phyloP scores from a whole-genome alignment of 2,113 vertebrate species.

The Eurypyga helias region DNA sequence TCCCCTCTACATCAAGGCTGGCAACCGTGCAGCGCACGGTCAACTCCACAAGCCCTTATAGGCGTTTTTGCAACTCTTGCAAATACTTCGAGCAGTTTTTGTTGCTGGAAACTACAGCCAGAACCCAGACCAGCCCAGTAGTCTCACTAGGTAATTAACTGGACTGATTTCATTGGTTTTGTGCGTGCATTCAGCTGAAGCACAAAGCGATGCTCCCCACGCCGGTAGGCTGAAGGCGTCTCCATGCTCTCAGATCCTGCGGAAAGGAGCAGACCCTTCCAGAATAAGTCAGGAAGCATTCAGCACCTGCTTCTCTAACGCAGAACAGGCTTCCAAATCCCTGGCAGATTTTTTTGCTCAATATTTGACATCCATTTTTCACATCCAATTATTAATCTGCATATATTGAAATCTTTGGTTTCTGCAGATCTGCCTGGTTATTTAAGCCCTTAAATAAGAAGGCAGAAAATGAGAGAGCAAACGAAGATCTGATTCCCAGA shows the following conservation, averaged over 20 bases:
- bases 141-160: background rate
- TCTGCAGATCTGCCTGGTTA: slow-evolving; percentile 31
- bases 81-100: background rate
- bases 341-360: background rate
- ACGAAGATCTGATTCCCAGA: slow-evolving; percentile 49
- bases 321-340: slow-evolving; percentile 5
- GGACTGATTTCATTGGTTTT: background rate
- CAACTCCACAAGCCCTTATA: background rate
- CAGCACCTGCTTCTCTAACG: background rate
- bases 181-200: background rate
- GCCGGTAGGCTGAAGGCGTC: background rate
- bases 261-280: background rate
- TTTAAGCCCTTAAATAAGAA: slow-evolving; percentile 34
- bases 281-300: background rate
- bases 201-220: background rate
- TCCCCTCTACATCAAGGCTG: background rate
- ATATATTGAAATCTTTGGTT: slow-evolving; percentile 13
- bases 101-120: background rate
- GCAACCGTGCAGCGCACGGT: background rate
- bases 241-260: background rate
- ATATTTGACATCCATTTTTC: slow-evolving; percentile 29
- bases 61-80: background rate
- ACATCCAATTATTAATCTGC: slow-evolving; percentile 46
- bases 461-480: slow-evolving; percentile 46
- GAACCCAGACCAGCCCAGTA: background rate